Evolutionary conservation across 2,888 invertebrate genomes (phyloP).

Genomic region (Disparrhopalites patrizii): DNA sequence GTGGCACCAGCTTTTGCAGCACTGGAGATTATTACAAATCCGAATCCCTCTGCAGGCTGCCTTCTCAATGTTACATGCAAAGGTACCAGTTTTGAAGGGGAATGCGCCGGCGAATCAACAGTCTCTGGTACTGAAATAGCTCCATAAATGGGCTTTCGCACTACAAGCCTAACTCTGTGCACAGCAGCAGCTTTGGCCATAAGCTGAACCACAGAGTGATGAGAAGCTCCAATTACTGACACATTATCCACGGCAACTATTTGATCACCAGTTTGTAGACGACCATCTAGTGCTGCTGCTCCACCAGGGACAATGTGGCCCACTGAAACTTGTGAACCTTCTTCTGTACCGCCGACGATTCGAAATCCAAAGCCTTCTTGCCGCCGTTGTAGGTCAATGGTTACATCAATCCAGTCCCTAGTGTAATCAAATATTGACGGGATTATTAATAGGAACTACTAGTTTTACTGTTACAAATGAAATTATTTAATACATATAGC

Average conservation of each 20-base stretch:
- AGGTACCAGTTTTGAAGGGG: slow-evolving; percentile 55
- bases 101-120: slow-evolving; percentile 35
- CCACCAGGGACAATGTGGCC: slow-evolving; percentile 96
- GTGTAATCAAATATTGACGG: slow-evolving; percentile 3
- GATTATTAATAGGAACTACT: too few species aligned
- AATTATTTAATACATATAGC: background rate
- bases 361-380: slow-evolving; percentile 96
- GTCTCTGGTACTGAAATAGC: slow-evolving; percentile 20
- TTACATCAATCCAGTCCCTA: slow-evolving; percentile 60
- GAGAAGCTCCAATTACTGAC: slow-evolving; percentile 78
- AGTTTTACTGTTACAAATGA: background rate
- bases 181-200: slow-evolving; percentile 84
- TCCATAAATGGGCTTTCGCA: slow-evolving; percentile 57
- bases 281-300: slow-evolving; percentile 77
- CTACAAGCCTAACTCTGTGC: slow-evolving; percentile 77
- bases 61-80: slow-evolving; percentile 90
- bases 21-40: slow-evolving; percentile 96
- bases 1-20: slow-evolving; percentile 83
- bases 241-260: slow-evolving; percentile 81
- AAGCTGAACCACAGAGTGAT: slow-evolving; percentile 86
- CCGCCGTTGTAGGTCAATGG: slow-evolving; percentile 80
- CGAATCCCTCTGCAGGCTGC: slow-evolving; percentile 93
- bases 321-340: slow-evolving; percentile 91
- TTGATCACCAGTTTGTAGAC: slow-evolving; percentile 87
- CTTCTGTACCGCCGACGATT: slow-evolving; percentile 96